Evolutionary conservation across 1,140 invertebrate species (phyloP).

Genomic region (Sminthurides bifidus): DNA sequence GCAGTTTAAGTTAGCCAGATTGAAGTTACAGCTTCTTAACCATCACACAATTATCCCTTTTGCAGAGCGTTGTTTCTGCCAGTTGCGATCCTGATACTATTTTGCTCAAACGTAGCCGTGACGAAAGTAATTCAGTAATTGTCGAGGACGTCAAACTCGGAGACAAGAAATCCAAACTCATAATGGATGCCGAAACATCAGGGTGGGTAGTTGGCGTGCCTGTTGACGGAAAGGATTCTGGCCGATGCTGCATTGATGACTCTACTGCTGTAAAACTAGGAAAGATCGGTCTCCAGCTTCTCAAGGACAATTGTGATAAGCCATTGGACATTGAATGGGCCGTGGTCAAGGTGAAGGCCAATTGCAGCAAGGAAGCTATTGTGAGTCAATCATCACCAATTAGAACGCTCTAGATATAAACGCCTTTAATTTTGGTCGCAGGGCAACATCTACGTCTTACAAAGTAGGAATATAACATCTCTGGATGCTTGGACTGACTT

Average conservation of each 20-base stretch:
- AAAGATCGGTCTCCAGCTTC: slow-evolving; percentile 32
- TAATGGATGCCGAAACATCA: slow-evolving; percentile 36
- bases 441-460: slow-evolving; percentile 47
- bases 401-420: not conserved
- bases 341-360: slow-evolving; percentile 39
- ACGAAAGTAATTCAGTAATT: not conserved
- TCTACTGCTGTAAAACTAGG: slow-evolving; percentile 42
- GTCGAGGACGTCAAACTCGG: slow-evolving; percentile 41
- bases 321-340: slow-evolving; percentile 67
- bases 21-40: not conserved
- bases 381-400: not conserved
- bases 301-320: slow-evolving; percentile 17
- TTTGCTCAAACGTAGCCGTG: slow-evolving; percentile 39
- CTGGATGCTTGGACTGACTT: slow-evolving; percentile 56
- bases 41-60: not conserved
- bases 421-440: not conserved
- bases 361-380: not conserved
- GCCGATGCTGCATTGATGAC: slow-evolving; percentile 42
- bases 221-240: slow-evolving; percentile 36
- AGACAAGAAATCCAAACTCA: slow-evolving; percentile 45
- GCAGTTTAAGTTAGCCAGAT: not conserved
- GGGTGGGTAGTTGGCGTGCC: slow-evolving; percentile 33
- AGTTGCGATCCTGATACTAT: slow-evolving; percentile 60
- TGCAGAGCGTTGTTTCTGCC: slow-evolving; percentile 62
- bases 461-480: slow-evolving; percentile 60